Evolutionary conservation across 2,113 vertebrate species (phyloP), one percentile per base, ranked within the genome.

Genomic region (Talpa occidentalis): DNA sequence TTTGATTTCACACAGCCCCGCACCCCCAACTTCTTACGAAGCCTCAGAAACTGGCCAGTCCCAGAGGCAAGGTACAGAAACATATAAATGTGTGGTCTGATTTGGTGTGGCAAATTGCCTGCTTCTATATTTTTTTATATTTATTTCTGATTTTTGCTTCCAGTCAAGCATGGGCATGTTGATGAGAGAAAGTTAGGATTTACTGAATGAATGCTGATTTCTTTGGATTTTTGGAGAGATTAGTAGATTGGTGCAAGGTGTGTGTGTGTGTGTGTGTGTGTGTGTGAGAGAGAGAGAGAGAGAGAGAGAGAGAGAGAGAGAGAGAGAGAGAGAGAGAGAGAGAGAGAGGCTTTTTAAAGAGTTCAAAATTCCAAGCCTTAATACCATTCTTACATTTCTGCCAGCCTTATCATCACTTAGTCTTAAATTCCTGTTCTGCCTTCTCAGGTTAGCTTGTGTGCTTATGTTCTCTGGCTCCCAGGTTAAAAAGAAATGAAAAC

Each of bases 401-500:
- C 5, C 89, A 64, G 77, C 93, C 92, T 81, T 97, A 88, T 92
- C 78, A 81, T 70, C 73, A 67, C 59, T 86, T 35, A 52, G 70
- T 67, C 56, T 79, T 82, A 94, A 90, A 89, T 93, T 72, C 89
- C 47, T 84, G 78, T 86, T 97, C 96, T 74, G 10, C 44, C 40
- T 91, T 91, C 64, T 96, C 80, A 76, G 28, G 37, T 91, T 93
- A 86, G 74, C 28, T 35, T 93, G 49, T 52, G 73, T 82, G 47
- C 85, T 93, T 44, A 95, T 42, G 72, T 92, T 90, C 85, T 78
- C 88, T 90, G 60, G 19, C 90, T 97, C 87, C 92, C 90, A 92
- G 95, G 80, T 90, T 94, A 94, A 97, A 97, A 97, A 87, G 90
- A 97, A 98, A 96, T 94, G 84, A 95, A 98, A 97, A 98, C 97